Conservation (phyloP, 2,888 invertebrate species). For the Pterobdella sp. region DNA sequence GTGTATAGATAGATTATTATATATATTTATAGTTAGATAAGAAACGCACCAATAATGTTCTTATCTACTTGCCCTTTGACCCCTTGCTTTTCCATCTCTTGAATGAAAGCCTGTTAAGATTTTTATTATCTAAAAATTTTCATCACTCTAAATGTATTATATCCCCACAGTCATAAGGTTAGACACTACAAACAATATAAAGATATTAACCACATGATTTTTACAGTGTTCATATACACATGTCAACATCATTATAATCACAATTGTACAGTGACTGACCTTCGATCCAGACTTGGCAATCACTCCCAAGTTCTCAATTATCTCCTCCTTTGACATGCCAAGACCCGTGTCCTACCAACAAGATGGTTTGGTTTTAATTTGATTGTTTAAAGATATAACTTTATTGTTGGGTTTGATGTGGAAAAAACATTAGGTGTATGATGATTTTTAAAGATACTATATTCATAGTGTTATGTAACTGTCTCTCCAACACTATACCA, state of each 20-base stretch:
- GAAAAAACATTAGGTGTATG: no score
- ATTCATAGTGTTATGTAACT: no score
- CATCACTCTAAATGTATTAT: no score
- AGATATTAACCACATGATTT: not conserved
- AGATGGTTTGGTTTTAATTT: no score
- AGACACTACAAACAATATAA: not conserved
- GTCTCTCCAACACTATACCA: no score
- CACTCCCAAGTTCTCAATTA: slow-evolving; percentile 81
- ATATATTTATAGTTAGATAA: not conserved
- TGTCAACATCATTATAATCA: not conserved
- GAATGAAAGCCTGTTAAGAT: slow-evolving; percentile 71
- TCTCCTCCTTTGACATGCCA: slow-evolving; percentile 87
- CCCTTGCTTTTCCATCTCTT: slow-evolving; percentile 63
- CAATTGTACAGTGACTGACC: slow-evolving; percentile 32
- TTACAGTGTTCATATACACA: not conserved
- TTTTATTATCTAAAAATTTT: no score
- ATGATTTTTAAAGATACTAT: no score
- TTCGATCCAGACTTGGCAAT: slow-evolving; percentile 94
- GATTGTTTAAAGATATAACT: no score
- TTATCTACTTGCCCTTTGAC: slow-evolving; percentile 39
- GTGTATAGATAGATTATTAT: no score
- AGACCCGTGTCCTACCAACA: slow-evolving; percentile 84
- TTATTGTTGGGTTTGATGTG: no score
- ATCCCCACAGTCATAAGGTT: not conserved
- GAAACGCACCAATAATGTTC: slow-evolving; percentile 44